Evolutionary conservation across 2,888 invertebrate species (phyloP).

Genomic region (Acanthacorydalis orientalis): DNA sequence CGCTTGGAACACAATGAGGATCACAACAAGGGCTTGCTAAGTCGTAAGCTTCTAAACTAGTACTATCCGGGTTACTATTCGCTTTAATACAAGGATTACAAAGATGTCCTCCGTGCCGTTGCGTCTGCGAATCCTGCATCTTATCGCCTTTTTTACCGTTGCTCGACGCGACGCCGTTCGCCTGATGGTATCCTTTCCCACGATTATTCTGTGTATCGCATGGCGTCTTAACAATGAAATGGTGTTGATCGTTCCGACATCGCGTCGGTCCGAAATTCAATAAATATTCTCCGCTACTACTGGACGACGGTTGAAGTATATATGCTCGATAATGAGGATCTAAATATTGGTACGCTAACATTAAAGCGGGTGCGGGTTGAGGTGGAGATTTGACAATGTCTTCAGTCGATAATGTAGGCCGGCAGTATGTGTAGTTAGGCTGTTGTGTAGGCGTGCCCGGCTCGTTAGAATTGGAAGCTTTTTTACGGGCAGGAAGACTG

Average conservation of each 20-base stretch:
- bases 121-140: slow-evolving; percentile 19
- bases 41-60: slow-evolving; percentile 72
- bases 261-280: slow-evolving; percentile 52
- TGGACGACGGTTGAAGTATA: slow-evolving; percentile 45
- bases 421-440: slow-evolving; percentile 28
- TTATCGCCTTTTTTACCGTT: slow-evolving; percentile 15
- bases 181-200: slow-evolving; percentile 22
- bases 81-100: slow-evolving; percentile 57
- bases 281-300: slow-evolving; percentile 53
- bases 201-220: slow-evolving; percentile 26
- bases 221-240: slow-evolving; percentile 45
- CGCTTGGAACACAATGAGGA: slow-evolving; percentile 65
- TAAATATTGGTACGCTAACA: slow-evolving; percentile 37
- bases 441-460: slow-evolving; percentile 31
- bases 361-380: slow-evolving; percentile 20
- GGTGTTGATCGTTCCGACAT: slow-evolving; percentile 44
- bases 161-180: slow-evolving; percentile 17
- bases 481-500: slow-evolving; percentile 71
- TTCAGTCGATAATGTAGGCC: slow-evolving; percentile 15
- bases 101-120: slow-evolving; percentile 33
- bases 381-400: slow-evolving; percentile 15
- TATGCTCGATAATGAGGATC: slow-evolving; percentile 55
- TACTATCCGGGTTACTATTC: slow-evolving; percentile 47
- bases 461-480: slow-evolving; percentile 37
- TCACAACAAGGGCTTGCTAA: slow-evolving; percentile 76